Percentiles rank a stretch among this genome's conserved stretches.
These are phyloP conservation scores for Saxidomus purpurata DNA, from an alignment of 1,140 invertebrate species.

Conservation along the genomic window DNA sequence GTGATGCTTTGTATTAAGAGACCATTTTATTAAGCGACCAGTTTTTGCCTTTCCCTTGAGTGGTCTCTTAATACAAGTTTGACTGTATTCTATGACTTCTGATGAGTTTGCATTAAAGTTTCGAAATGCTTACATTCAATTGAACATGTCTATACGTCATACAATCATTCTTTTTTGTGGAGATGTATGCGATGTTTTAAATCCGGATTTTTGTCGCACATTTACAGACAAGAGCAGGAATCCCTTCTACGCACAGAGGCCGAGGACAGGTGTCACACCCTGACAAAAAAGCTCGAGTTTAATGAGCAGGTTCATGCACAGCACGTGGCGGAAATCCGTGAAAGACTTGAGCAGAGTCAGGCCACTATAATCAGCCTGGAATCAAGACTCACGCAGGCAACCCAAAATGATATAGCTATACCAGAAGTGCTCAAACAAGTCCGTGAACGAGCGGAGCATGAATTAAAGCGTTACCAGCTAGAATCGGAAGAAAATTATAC, in stretches of 20 bases:
- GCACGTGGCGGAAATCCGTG: slow-evolving; percentile 69
- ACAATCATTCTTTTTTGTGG: too few species aligned
- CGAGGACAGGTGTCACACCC: slow-evolving; percentile 74
- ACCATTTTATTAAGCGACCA: too few species aligned
- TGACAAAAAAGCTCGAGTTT: slow-evolving; percentile 78
- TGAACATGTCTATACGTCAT: too few species aligned
- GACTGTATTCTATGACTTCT: too few species aligned
- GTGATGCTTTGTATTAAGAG: too few species aligned
- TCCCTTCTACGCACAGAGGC: slow-evolving; percentile 71
- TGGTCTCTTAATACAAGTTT: too few species aligned
- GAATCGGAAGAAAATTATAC: slow-evolving; percentile 78
- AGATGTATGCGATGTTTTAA: too few species aligned
- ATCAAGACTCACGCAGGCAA: slow-evolving; percentile 71
- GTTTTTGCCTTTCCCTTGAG: too few species aligned
- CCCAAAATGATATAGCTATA: slow-evolving; percentile 70
- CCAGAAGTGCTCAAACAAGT: slow-evolving; percentile 78
- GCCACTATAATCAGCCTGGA: slow-evolving; percentile 78
- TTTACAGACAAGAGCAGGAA: slow-evolving; percentile 78
- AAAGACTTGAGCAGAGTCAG: slow-evolving; percentile 71
- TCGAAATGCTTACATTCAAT: too few species aligned
- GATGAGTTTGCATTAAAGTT: too few species aligned
- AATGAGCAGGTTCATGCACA: slow-evolving; percentile 74
- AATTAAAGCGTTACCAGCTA: slow-evolving; percentile 75
- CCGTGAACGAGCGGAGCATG: slow-evolving; percentile 73
- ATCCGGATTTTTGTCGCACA: too few species aligned